phyloP scores from a whole-genome alignment of 2,888 invertebrate genomes.

The Bibio marci region DNA sequence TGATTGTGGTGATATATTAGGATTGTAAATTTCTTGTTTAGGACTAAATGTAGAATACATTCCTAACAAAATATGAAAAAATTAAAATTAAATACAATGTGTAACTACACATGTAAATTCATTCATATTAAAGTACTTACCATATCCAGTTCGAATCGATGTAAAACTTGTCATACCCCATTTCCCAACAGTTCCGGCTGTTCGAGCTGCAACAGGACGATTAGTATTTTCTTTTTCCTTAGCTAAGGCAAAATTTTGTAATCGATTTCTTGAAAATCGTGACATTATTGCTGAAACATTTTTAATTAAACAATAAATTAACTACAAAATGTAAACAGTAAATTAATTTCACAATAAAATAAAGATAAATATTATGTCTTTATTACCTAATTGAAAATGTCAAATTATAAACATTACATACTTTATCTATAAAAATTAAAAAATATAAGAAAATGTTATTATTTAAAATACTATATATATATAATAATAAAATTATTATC shows the following conservation, averaged over 20 bases:
- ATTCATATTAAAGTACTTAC: constrained; percentile 2
- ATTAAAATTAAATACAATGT: neutral
- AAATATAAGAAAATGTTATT: too few relatives aligned
- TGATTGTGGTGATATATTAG: constrained; percentile 16
- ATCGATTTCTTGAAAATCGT: constrained; percentile 44
- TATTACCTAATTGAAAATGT: too few relatives aligned
- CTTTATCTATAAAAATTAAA: too few relatives aligned
- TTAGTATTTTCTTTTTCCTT: constrained; percentile 62
- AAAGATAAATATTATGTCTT: too few relatives aligned
- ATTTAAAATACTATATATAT: too few relatives aligned
- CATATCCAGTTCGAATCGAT: constrained; percentile 46
- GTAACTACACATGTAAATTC: too few relatives aligned
- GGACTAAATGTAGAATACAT: constrained; percentile 3
- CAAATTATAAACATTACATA: too few relatives aligned
- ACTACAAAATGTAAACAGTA: constrained; percentile 9
- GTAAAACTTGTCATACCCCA: constrained; percentile 92
- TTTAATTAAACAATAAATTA: too few relatives aligned
- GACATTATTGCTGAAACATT: too few relatives aligned
- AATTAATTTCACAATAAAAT: too few relatives aligned
- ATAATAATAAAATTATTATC: too few relatives aligned
- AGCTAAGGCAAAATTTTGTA: constrained; percentile 42
- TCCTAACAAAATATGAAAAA: constrained; percentile 2
- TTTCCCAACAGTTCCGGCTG: constrained; percentile 81
- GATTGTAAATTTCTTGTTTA: constrained; percentile 15
- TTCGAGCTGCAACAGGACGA: constrained; percentile 73